Percentiles rank a stretch among this genome's conserved stretches.
phyloP scores from a whole-genome alignment of 2,888 invertebrate genomes.

The Callimorpha dominula region DNA sequence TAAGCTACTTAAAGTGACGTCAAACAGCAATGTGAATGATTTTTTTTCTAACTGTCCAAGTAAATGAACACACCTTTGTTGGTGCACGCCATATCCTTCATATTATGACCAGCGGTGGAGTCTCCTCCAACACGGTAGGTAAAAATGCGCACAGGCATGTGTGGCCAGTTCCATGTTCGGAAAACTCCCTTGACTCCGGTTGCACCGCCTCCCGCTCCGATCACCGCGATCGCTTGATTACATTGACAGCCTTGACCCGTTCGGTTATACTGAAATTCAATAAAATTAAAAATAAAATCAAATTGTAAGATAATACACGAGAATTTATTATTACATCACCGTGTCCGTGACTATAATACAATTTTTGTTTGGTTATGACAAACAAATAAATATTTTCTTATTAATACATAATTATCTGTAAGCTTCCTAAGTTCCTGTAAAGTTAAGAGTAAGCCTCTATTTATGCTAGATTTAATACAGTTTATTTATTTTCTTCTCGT shows the following conservation, averaged over 20 bases:
- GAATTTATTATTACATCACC: too few species aligned
- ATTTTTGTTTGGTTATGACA: neutral
- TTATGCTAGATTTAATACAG: neutral
- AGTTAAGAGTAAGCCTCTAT: constrained; percentile 20
- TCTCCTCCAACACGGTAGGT: constrained; percentile 98
- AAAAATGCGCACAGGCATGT: constrained; percentile 97
- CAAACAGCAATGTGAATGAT: neutral
- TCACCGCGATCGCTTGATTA: constrained; percentile 99
- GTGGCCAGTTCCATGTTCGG: constrained; percentile 95
- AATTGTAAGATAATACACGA: neutral
- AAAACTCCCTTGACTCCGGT: constrained; percentile 88
- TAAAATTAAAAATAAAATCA: neutral
- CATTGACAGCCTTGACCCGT: constrained; percentile 96
- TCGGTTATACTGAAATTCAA: constrained; percentile 89
- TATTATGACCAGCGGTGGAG: constrained; percentile 93
- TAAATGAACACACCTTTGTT: constrained; percentile 93
- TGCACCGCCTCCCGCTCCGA: constrained; percentile 97
- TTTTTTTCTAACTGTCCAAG: neutral
- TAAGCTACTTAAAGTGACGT: too few species aligned
- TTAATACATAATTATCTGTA: neutral
- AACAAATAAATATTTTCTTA: neutral
- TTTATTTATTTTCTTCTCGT: too few species aligned
- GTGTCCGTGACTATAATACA: too few species aligned
- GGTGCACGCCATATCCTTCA: constrained; percentile 98
- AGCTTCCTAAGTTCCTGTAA: neutral